These are phyloP conservation scores for Acrobasis repandana DNA, from an alignment of 2,888 invertebrate genomes.

Conservation along the genomic window DNA sequence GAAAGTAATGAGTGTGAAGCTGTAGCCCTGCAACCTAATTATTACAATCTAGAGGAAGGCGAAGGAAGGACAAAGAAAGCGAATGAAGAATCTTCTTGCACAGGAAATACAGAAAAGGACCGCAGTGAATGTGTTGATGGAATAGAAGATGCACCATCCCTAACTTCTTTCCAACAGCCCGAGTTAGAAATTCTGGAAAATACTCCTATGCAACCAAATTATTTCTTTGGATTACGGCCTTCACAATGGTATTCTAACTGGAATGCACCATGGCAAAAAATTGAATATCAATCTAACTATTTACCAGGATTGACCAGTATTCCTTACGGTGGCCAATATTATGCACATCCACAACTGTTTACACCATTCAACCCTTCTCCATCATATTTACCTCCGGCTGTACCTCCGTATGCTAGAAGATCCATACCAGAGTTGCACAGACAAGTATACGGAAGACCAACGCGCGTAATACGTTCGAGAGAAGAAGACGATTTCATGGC, in stretches of 20 bases:
- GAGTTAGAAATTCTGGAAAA: slow-evolving; percentile 15
- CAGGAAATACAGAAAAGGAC: slow-evolving; percentile 1
- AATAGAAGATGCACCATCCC: not conserved
- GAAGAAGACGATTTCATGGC: slow-evolving; percentile 54
- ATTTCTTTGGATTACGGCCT: not conserved
- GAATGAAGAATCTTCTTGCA: slow-evolving; percentile 9
- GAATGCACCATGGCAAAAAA: slow-evolving; percentile 8
- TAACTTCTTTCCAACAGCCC: slow-evolving; percentile 2
- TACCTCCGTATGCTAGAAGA: slow-evolving; percentile 32
- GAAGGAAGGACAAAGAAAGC: not conserved
- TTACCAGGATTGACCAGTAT: not conserved
- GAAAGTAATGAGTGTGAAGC: slow-evolving; percentile 6
- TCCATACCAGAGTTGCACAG: slow-evolving; percentile 8
- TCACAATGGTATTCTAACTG: slow-evolving; percentile 4
- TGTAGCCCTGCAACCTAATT: slow-evolving; percentile 1
- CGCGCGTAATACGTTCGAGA: slow-evolving; percentile 40
- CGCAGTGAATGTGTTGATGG: not conserved
- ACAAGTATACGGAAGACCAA: slow-evolving; percentile 31
- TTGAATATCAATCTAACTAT: slow-evolving; percentile 1
- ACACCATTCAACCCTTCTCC: slow-evolving; percentile 21
- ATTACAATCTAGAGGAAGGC: not conserved
- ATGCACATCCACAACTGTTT: not conserved
- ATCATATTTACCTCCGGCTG: slow-evolving; percentile 42
- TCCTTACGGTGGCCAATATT: slow-evolving; percentile 10
- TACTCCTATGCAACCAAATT: slow-evolving; percentile 7